These are phyloP conservation scores for Hippocampus barbouri DNA, from an alignment of 2,113 vertebrate species.

Conservation along the genomic window DNA sequence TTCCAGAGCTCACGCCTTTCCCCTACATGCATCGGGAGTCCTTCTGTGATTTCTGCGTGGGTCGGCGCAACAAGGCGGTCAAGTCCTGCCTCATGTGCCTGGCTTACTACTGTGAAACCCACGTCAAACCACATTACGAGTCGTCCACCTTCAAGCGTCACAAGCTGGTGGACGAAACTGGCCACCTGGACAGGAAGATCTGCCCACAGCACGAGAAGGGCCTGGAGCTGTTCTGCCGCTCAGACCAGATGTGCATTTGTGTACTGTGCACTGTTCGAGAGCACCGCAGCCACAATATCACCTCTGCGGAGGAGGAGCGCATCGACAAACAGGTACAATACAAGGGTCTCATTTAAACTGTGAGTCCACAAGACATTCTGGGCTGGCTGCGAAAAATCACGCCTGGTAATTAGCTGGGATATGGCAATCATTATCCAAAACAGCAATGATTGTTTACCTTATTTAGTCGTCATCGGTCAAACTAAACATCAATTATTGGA, in stretches of 20 bases:
- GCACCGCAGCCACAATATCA: constrained; percentile 73
- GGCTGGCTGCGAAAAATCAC: neutral
- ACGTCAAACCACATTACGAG: constrained; percentile 77
- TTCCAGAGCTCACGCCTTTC: constrained; percentile 49
- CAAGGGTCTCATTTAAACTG: neutral
- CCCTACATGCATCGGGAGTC: constrained; percentile 58
- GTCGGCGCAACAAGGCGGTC: constrained; percentile 64
- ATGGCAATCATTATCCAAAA: neutral
- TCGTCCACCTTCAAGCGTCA: constrained; percentile 75
- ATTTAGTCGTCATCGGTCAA: neutral
- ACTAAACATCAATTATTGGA: neutral
- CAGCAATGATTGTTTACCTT: neutral
- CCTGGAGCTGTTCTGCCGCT: constrained; percentile 77
- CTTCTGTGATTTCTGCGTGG: constrained; percentile 78
- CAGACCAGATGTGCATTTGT: constrained; percentile 70
- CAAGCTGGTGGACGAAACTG: constrained; percentile 73
- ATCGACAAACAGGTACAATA: constrained; percentile 69
- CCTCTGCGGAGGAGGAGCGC: constrained; percentile 75
- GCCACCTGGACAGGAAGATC: constrained; percentile 66
- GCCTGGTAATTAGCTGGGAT: neutral
- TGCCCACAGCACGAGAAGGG: constrained; percentile 75
- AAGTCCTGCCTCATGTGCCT: constrained; percentile 77
- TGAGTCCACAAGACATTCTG: neutral
- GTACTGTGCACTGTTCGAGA: constrained; percentile 73
- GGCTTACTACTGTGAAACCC: constrained; percentile 75